Base-by-base conservation (phyloP, 2,888 invertebrate species). In the Caenorhabditis sulstoni region DNA sequence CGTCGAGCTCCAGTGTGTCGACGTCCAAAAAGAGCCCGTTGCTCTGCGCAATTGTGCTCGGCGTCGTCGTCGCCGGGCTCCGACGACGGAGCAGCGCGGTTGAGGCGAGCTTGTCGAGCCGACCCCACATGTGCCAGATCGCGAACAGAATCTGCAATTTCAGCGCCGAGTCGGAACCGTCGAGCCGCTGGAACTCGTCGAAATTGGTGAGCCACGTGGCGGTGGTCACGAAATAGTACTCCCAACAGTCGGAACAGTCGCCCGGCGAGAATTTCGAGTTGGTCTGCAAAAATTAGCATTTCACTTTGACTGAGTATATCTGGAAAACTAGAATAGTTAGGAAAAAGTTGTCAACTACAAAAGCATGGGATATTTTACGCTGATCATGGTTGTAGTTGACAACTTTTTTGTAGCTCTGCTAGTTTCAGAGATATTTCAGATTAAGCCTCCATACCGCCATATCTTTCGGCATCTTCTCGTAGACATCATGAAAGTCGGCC, bases 11-110 rank as follows among this genome's bases (percentile, higher is more conserved):
- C 45, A 70, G 23, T n/a, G 59, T 70, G 22, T 70, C 53, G 22
- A 70, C 68, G 59, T 61, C 68, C 61, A 70, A 35, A 47, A 70
- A 70, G 52, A 70, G 7, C 5, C 68, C 68, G 35, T 70, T 70
- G 45, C 68, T 70, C 61, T 70, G 68, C n/a, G 68, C 68, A n/a
- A 70, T 61, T 45, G 53, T 61, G 5, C 59, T 52, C 5, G 37
- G 44, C 5, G 29, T 45, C 7, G n/a, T n/a, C n/a, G n/a, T n/a
- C n/a, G n/a, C n/a, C n/a, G n/a, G n/a, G n/a, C n/a, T n/a, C n/a
- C n/a, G n/a, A 23, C 61, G 50, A n/a, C 68, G 16, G 0, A 49
- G 61, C 52, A 70, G 16, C 14, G 68, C 68, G 0, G 68, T 70
- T 8, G 50, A 22, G 12, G 61, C 68, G 41, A 70, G 16, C 14